Percentiles rank a stretch among this genome's conserved stretches.
phyloP scores from a whole-genome alignment of 2,113 vertebrate species.

The Phrynosoma blainvillii region DNA sequence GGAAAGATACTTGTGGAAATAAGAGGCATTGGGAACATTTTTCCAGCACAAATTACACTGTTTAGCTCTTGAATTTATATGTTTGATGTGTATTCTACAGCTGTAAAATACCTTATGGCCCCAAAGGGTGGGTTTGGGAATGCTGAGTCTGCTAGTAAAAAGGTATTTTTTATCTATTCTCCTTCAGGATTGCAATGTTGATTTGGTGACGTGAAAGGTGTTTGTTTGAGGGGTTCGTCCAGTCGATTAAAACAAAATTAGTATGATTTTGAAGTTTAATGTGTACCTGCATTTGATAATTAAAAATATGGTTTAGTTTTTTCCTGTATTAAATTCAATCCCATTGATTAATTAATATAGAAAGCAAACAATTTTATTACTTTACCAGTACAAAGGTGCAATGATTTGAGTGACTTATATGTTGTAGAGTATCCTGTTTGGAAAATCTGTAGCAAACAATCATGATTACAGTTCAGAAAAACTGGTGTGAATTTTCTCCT shows the following conservation, averaged over 20 bases:
- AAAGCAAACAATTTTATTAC: background rate
- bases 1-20: background rate
- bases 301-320: background rate
- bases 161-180: conserved; percentile 11
- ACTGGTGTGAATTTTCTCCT: background rate
- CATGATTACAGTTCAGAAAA: background rate
- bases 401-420: background rate
- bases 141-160: background rate
- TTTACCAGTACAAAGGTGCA: background rate
- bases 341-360: background rate
- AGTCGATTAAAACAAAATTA: conserved; percentile 46
- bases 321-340: conserved; percentile 30
- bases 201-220: conserved; percentile 56
- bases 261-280: conserved; percentile 66
- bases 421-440: background rate
- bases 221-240: conserved; percentile 64
- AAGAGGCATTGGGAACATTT: background rate
- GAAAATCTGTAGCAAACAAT: background rate
- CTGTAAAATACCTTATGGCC: background rate
- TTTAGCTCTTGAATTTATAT: background rate
- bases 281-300: conserved; percentile 57
- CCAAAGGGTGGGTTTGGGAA: background rate
- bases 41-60: background rate
- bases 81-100: background rate
- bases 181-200: conserved; percentile 60